Evolutionary conservation across 2,797 vertebrate genomes (phyloP), one percentile per base, ranked within the genome.

Genomic region (Varecia variegata): DNA sequence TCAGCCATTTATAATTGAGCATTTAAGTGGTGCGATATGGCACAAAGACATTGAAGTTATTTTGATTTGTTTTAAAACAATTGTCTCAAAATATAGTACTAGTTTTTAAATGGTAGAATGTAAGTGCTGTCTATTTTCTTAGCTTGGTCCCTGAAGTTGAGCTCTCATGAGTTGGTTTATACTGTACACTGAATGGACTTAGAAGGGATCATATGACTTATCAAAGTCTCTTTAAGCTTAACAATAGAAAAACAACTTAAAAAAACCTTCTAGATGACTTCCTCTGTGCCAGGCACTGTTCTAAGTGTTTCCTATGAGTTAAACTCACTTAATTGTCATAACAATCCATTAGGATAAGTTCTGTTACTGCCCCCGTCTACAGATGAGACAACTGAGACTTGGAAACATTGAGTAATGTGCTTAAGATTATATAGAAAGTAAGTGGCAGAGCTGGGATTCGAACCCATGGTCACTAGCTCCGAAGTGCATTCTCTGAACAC

Each of bases 51-150:
- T 3, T 68, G 45, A 95, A 40, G 5, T 74, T 47, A 84, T 80
- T 94, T 85, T 90, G 50, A 94, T 60, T 95, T 52, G 17, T 86
- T 91, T 76, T 35, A 88, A 93, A 83, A 56, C 1, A 47, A 52
- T 91, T 12, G 17, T 32, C 43, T 86, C 40, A 77, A 9, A 27
- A 32, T 62, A 38, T 13, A 52, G 8, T 25, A 74, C 27, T 93
- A 21, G 23, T 27, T 90, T 93, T 82, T 84, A 73, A 94, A 70
- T 8, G 35, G 7, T 32, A 74, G 80, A 85, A 86, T 58, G 23
- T 32, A 86, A 74, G 2, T 87, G 52, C 0, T 27, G 17, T 77
- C 27, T 90, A 30, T 82, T 76, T 6, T n/a, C 47, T 71, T n/a
- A 71, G 35, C 13, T 35, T 83, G 54, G 27, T 50, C 35, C 10